Conservation (phyloP, 2,888 invertebrate genomes). For the Dascillus cervinus region DNA sequence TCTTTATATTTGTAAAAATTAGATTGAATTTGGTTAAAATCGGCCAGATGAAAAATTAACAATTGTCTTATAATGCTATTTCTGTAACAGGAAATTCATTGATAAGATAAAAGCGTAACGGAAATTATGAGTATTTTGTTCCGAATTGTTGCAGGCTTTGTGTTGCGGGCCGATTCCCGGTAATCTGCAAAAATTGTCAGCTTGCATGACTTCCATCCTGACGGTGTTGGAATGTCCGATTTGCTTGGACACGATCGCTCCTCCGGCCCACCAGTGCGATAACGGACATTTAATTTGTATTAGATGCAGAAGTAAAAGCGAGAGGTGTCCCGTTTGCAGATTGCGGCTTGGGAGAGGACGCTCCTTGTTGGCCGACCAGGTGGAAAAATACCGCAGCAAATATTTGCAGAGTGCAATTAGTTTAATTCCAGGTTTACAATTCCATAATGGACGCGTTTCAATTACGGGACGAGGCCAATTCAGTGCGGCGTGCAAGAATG, state of each 20-base stretch:
- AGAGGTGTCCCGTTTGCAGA: constrained; percentile 56
- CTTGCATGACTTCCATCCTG: constrained; percentile 46
- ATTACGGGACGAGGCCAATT: constrained; percentile 37
- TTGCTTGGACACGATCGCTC: constrained; percentile 53
- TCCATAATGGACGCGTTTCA: constrained; percentile 46
- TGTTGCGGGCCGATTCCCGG: constrained; percentile 51
- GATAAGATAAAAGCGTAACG: background rate
- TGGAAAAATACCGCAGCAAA: constrained; percentile 12
- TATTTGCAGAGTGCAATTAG: no score
- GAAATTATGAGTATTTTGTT: background rate
- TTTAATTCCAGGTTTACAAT: constrained; percentile 41
- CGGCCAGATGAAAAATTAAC: no score
- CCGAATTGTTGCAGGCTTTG: constrained; percentile 32
- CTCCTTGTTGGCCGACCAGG: constrained; percentile 49
- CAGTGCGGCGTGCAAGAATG: constrained; percentile 36
- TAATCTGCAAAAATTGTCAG: constrained; percentile 46
- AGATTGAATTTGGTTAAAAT: background rate
- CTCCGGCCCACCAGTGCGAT: constrained; percentile 57
- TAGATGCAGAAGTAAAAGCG: constrained; percentile 51
- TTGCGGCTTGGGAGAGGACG: constrained; percentile 46
- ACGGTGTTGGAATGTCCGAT: constrained; percentile 56
- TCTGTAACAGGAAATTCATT: no score
- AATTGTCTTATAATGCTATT: no score
- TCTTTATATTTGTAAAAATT: background rate
- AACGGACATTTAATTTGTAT: constrained; percentile 59